phyloP scores from a whole-genome alignment of 2,888 invertebrate genomes.

The Oscheius onirici region DNA sequence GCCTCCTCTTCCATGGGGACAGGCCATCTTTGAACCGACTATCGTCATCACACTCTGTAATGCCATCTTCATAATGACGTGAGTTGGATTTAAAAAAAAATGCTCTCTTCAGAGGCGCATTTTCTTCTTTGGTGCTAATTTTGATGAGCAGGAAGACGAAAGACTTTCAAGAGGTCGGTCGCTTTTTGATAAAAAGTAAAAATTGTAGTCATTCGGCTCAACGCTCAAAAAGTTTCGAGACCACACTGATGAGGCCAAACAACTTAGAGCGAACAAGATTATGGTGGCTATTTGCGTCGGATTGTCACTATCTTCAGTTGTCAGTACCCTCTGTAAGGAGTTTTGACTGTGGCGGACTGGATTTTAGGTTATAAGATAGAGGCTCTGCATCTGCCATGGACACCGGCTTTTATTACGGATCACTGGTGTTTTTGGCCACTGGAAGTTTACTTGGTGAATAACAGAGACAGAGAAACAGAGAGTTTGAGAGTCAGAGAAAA shows the following conservation, averaged over 20 bases:
- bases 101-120: constrained; percentile 41
- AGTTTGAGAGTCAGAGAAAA: too few species aligned
- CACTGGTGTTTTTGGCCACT: constrained; percentile 18
- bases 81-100: background rate
- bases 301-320: background rate
- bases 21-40: constrained; percentile 19
- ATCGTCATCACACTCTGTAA: constrained; percentile 16
- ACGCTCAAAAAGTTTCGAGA: background rate
- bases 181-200: background rate
- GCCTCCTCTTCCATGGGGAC: constrained; percentile 5
- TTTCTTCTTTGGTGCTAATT: constrained; percentile 32
- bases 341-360: background rate
- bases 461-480: too few species aligned
- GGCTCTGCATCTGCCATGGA: constrained; percentile 3
- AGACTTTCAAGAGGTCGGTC: constrained; percentile 1
- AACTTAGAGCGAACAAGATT: background rate
- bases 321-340: background rate
- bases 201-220: constrained; percentile 9
- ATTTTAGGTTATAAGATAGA: constrained; percentile 11
- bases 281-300: background rate
- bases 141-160: background rate
- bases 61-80: constrained; percentile 13
- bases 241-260: background rate
- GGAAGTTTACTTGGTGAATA: constrained; percentile 3
- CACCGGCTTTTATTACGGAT: constrained; percentile 4